Evolutionary conservation across 2,797 vertebrate genomes (phyloP).

Genomic region (Emys orbicularis): DNA sequence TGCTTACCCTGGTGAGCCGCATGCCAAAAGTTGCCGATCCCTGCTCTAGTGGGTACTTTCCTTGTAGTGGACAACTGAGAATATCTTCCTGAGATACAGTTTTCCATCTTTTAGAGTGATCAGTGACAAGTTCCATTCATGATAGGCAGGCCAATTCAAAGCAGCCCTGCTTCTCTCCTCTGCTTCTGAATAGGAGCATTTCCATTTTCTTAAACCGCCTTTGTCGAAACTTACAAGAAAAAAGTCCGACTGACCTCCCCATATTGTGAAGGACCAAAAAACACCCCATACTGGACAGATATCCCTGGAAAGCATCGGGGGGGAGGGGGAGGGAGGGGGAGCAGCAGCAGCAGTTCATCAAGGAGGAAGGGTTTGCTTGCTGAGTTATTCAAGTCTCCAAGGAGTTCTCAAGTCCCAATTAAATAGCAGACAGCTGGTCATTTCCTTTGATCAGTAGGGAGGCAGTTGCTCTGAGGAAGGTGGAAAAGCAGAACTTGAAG

Average conservation of each 20-base stretch:
- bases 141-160: constrained; percentile 32
- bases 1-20: no score
- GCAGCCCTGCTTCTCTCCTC: constrained; percentile 45
- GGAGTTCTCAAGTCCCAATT: constrained; percentile 52
- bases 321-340: neutral
- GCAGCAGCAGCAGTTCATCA: constrained; percentile 14
- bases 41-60: constrained; percentile 13
- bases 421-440: constrained; percentile 46
- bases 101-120: constrained; percentile 42
- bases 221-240: constrained; percentile 22
- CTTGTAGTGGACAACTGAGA: constrained; percentile 33
- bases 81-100: neutral
- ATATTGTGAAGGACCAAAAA: constrained; percentile 28
- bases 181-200: neutral
- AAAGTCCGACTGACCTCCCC: constrained; percentile 29
- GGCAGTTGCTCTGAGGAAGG: neutral
- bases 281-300: neutral
- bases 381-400: constrained; percentile 38
- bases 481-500: constrained; percentile 20
- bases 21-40: no score
- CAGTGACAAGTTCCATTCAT: constrained; percentile 16
- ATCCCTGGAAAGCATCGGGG: constrained; percentile 3
- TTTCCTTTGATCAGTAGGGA: neutral
- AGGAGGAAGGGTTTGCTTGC: neutral
- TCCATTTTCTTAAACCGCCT: constrained; percentile 30